Percentiles rank a stretch among this genome's conserved stretches.
These are phyloP conservation scores for Eueides isabella DNA, from an alignment of 1,140 invertebrate genomes.

Conservation along the genomic window DNA sequence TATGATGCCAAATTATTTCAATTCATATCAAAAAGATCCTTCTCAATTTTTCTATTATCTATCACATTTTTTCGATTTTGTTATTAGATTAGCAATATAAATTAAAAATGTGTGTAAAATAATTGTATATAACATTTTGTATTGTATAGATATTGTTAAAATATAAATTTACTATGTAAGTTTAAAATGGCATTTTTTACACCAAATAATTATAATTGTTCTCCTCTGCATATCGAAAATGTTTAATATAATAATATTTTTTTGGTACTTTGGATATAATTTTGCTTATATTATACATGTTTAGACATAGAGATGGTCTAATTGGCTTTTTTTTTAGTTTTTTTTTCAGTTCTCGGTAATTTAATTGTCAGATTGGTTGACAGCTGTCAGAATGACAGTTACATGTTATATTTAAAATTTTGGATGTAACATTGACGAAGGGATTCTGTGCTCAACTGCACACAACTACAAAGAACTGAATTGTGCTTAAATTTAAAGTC, in stretches of 20 bases:
- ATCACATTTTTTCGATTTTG: background rate
- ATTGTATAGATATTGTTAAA: constrained; percentile 33
- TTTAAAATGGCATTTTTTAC: constrained; percentile 6
- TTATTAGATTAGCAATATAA: background rate
- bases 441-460: too few species aligned
- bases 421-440: too few species aligned
- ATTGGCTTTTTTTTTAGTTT: too few species aligned
- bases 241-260: background rate
- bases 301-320: too few species aligned
- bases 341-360: background rate
- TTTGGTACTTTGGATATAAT: background rate
- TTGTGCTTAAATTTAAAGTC: too few species aligned
- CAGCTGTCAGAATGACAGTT: background rate
- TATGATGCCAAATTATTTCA: background rate
- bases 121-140: constrained; percentile 29
- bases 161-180: constrained; percentile 17
- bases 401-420: too few species aligned
- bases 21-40: background rate
- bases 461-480: too few species aligned
- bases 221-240: background rate
- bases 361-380: background rate
- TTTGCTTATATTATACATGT: background rate
- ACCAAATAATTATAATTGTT: background rate
- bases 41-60: too few species aligned
- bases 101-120: constrained; percentile 16